Evolutionary conservation across 2,797 vertebrate genomes (phyloP), one percentile per base, ranked within the genome.

Genomic region (Poeciliopsis gracilis): DNA sequence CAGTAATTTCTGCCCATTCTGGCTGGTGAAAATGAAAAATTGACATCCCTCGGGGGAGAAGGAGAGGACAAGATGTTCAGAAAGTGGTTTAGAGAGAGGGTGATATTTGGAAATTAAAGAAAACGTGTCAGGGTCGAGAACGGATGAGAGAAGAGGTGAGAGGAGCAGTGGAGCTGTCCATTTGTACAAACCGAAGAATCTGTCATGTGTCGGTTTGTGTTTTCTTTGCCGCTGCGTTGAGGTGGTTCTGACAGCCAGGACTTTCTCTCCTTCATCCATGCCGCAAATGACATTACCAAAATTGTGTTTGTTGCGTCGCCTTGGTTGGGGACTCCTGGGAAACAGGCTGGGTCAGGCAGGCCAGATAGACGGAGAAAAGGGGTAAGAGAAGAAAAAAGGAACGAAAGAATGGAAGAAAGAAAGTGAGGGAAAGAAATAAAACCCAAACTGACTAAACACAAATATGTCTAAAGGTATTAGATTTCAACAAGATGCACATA

Each of bases 201-300:
- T 96, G 97, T 99, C 97, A 98, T 96, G 95, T 97, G 98, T 99
- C 98, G 94, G 90, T 91, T 95, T 91, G 95, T 87, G 96, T 99
- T 98, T 96, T 95, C 96, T 75, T 89, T 93, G 91, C 91, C 84
- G 92, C 91, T 90, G 80, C 41, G 93, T 77, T 93, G 94, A 97
- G 95, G 95, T 88, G 94, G 91, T 94, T 93, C 94, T 96, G 98
- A 98, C 98, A 98, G 97, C 95, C 94, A 95, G 95, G 96, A 96
- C 94, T 94, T 94, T 93, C 90, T 93, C 94, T 89, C 95, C 93
- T 96, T 97, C 97, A 90, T 97, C 95, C 95, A 92, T 93, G 95
- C 95, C 91, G 95, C 95, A 98, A 99, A 98, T 98, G 96, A 98
- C 97, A 98, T 98, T 99, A 98, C 92, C 95, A 96, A 98, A 98